Evolutionary conservation across 2,888 invertebrate genomes (phyloP).

Genomic region (Diadromus collaris): DNA sequence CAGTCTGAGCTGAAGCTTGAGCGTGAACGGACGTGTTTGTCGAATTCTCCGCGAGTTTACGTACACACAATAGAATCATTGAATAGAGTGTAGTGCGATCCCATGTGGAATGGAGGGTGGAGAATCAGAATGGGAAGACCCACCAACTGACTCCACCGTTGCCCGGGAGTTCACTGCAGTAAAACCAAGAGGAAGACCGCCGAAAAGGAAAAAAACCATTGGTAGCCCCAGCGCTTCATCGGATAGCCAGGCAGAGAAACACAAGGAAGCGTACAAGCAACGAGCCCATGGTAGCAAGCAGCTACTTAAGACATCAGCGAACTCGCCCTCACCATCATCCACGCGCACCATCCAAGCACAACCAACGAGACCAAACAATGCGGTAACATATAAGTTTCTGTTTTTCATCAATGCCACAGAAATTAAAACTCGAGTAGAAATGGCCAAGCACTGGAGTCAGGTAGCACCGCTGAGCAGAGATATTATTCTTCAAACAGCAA

Average conservation of each 20-base stretch:
- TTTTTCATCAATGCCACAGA: slow-evolving; percentile 27
- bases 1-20: not conserved
- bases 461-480: not conserved
- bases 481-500: slow-evolving; percentile 28
- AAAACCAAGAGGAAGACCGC: slow-evolving; percentile 17
- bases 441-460: slow-evolving; percentile 15
- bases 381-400: slow-evolving; percentile 15
- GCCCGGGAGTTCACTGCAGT: not conserved
- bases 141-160: slow-evolving; percentile 4
- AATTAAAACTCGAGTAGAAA: slow-evolving; percentile 16
- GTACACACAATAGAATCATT: not conserved
- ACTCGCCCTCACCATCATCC: not conserved
- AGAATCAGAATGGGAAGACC: slow-evolving; percentile 1
- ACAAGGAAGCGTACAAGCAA: not conserved
- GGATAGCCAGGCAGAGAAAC: slow-evolving; percentile 8
- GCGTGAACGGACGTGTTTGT: not conserved
- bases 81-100: not conserved
- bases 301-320: not conserved
- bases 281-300: not conserved
- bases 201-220: not conserved
- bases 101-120: not conserved
- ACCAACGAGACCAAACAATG: not conserved
- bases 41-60: not conserved
- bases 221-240: not conserved
- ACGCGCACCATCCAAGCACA: not conserved